Conservation (phyloP, 92 coral and sea anemone genomes). For the Ricordea florida region DNA sequence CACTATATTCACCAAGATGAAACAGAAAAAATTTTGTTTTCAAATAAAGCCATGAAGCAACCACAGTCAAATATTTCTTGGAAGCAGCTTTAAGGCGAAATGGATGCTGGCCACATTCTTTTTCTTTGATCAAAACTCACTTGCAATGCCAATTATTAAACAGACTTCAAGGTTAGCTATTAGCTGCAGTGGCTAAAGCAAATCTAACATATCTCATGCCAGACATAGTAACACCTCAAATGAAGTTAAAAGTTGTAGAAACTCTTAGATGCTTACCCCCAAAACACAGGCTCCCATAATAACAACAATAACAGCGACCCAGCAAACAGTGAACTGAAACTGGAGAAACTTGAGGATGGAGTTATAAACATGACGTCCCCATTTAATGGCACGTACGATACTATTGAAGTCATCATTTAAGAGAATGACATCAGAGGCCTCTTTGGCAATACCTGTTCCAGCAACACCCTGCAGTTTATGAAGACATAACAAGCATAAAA, state of each 20-base stretch:
- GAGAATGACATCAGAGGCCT: conserved; percentile 77
- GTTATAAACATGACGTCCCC: conserved; percentile 90
- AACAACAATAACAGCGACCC: conserved; percentile 80
- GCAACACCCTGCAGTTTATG: conserved; percentile 69
- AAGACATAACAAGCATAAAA: not conserved
- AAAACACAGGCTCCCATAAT: conserved; percentile 72
- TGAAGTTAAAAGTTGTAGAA: not conserved
- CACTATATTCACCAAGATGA: no score
- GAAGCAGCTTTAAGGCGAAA: no score
- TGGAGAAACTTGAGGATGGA: conserved; percentile 78
- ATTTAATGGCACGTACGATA: conserved; percentile 82
- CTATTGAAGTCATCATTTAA: conserved; percentile 84
- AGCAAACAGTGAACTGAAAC: conserved; percentile 86
- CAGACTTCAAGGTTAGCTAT: no score
- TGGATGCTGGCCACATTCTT: no score
- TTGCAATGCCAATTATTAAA: no score
- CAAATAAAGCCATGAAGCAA: no score
- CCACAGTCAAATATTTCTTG: no score
- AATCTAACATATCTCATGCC: no score
- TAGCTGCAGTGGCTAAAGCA: no score
- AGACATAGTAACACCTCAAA: not conserved
- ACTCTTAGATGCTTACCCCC: conserved; percentile 60
- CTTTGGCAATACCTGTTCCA: conserved; percentile 86
- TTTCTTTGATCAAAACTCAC: no score
- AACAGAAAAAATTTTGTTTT: no score